Conservation (phyloP, 2,888 invertebrate genomes). For the Noctua comes region DNA sequence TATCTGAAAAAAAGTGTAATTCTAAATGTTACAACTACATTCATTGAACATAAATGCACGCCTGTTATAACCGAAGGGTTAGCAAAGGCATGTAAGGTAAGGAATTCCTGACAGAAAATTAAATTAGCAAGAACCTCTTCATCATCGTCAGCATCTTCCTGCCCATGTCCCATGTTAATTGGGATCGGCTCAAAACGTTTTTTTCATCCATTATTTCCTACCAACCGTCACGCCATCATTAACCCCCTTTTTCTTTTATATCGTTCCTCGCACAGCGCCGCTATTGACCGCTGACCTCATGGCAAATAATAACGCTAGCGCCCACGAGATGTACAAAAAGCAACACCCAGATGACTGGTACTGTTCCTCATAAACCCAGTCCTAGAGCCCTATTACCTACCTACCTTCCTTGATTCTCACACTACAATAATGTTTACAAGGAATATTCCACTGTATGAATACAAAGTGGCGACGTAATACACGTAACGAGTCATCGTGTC, state of each 20-base stretch:
- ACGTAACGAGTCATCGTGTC: neutral
- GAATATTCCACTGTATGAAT: slow-evolving; percentile 48
- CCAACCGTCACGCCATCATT: neutral
- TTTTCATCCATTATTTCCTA: neutral
- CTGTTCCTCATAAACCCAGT: neutral
- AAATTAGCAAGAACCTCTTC: neutral
- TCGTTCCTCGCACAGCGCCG: neutral
- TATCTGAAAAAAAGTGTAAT: neutral
- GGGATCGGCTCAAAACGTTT: neutral
- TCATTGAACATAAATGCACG: neutral
- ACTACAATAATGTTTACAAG: slow-evolving; percentile 21
- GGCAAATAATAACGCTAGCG: neutral
- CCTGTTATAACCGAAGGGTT: no score
- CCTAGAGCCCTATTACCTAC: neutral
- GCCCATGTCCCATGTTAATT: no score
- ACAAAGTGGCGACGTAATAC: slow-evolving; percentile 19
- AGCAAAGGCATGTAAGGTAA: no score
- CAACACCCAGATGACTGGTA: neutral
- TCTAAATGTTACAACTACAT: neutral
- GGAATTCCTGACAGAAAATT: no score
- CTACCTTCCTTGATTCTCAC: neutral
- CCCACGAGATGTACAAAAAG: neutral
- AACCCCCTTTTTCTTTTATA: neutral
- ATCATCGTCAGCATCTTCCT: neutral
- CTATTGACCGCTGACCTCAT: neutral